Evolutionary conservation across 2,797 vertebrate genomes (phyloP).

Genomic region (Vespertilio murinus): DNA sequence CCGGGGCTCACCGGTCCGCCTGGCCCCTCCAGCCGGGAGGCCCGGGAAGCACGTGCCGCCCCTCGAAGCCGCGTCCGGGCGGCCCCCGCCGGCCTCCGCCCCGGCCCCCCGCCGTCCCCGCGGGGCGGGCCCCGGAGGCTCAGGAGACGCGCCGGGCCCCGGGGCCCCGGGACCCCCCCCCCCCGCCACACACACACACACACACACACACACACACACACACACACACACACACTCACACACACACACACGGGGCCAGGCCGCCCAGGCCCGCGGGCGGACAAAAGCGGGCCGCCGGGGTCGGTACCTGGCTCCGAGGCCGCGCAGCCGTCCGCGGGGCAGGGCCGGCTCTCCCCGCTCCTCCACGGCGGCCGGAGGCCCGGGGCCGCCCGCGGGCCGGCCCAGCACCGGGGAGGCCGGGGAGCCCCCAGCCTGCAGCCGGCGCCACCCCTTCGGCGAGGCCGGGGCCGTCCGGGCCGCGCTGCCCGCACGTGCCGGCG

Average conservation of each 20-base stretch:
- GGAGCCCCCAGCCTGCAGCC: too few species aligned
- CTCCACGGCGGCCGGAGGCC: too few species aligned
- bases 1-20: background rate
- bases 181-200: too few species aligned
- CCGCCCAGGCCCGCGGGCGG: background rate
- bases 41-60: background rate
- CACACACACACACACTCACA: too few species aligned
- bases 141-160: too few species aligned
- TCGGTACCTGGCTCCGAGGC: conserved; percentile 7
- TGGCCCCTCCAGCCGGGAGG: background rate
- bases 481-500: background rate
- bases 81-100: background rate
- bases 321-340: background rate
- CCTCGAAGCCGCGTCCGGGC: conserved; percentile 20
- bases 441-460: background rate
- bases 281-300: background rate
- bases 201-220: too few species aligned
- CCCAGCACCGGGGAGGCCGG: background rate
- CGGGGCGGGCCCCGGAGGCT: background rate
- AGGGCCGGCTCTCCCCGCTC: background rate
- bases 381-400: background rate
- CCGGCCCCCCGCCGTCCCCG: background rate
- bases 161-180: background rate
- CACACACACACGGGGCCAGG: too few species aligned
- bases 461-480: background rate